These are phyloP conservation scores for Congeria kusceri DNA, from an alignment of 2,888 invertebrate genomes.

Conservation along the genomic window DNA sequence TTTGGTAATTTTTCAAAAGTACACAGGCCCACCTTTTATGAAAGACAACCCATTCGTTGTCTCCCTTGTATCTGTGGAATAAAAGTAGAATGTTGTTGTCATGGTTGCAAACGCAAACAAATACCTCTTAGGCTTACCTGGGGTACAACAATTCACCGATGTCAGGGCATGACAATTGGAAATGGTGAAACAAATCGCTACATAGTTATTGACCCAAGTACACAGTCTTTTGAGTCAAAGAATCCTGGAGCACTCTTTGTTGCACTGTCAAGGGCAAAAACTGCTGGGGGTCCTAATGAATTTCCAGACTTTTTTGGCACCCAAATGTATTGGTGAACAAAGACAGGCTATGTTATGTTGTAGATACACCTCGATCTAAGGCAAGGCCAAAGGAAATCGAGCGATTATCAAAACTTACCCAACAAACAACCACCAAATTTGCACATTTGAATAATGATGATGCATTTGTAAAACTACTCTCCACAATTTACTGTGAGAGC, in stretches of 20 bases:
- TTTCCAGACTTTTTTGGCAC: slow-evolving; percentile 64
- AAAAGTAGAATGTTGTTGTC: slow-evolving; percentile 55
- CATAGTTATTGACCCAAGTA: slow-evolving; percentile 62
- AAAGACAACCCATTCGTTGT: slow-evolving; percentile 42
- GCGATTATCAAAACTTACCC: slow-evolving; percentile 12
- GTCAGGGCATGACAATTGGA: slow-evolving; percentile 71
- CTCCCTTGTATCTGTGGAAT: slow-evolving; percentile 63
- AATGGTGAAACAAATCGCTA: slow-evolving; percentile 51
- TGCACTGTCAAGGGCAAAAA: slow-evolving; percentile 61
- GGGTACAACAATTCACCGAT: slow-evolving; percentile 64
- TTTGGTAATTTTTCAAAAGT: slow-evolving; percentile 55
- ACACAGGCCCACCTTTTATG: slow-evolving; percentile 63
- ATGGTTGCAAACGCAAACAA: slow-evolving; percentile 49
- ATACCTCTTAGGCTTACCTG: slow-evolving; percentile 61
- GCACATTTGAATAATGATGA: not conserved
- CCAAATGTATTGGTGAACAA: slow-evolving; percentile 42
- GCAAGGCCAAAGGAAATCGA: slow-evolving; percentile 27
- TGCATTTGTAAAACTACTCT: too few relatives aligned
- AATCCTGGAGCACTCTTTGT: slow-evolving; percentile 64
- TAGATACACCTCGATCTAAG: slow-evolving; percentile 44
- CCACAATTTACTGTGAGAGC: too few relatives aligned
- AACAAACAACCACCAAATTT: not conserved
- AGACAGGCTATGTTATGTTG: slow-evolving; percentile 55
- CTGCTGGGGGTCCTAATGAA: slow-evolving; percentile 40
- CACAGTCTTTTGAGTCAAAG: slow-evolving; percentile 48